Evolutionary conservation across 2,113 vertebrate species (phyloP).

Genomic region (Bettongia penicillata): DNA sequence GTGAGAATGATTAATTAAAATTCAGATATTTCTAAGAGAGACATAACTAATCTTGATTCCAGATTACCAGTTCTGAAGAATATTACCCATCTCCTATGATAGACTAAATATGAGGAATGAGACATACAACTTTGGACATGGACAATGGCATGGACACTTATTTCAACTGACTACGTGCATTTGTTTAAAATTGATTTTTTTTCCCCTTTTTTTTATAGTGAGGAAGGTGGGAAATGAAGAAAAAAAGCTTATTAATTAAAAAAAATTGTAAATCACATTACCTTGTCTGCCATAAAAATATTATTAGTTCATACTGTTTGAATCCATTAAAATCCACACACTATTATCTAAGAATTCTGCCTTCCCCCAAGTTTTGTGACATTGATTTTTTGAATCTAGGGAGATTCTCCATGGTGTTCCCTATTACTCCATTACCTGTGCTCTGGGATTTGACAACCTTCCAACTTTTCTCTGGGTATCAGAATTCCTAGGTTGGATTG

Average conservation of each 20-base stretch:
- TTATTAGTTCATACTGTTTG: not conserved
- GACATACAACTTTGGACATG: not conserved
- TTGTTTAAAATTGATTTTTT: not conserved
- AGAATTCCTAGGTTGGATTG: not conserved
- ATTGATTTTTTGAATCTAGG: not conserved
- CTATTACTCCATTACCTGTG: not conserved
- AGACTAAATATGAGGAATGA: not conserved
- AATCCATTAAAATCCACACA: no score
- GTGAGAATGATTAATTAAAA: conserved; percentile 39
- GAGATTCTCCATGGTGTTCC: not conserved
- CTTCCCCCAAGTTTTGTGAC: not conserved
- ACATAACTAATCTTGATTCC: not conserved
- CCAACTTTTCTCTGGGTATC: not conserved
- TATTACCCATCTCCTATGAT: not conserved
- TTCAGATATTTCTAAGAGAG: not conserved
- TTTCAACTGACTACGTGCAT: not conserved
- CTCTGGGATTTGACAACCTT: not conserved
- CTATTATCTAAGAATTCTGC: not conserved
- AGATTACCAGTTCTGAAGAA: not conserved
- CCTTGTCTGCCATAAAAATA: not conserved
- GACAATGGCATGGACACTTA: not conserved
- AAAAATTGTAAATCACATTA: not conserved
- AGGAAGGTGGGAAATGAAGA: not conserved
- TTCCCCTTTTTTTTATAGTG: not conserved
- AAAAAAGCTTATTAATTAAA: not conserved